Percentiles rank a stretch among this genome's conserved stretches.
Conservation (phyloP, 1,140 invertebrate genomes). For the Cotesia vestalis region DNA sequence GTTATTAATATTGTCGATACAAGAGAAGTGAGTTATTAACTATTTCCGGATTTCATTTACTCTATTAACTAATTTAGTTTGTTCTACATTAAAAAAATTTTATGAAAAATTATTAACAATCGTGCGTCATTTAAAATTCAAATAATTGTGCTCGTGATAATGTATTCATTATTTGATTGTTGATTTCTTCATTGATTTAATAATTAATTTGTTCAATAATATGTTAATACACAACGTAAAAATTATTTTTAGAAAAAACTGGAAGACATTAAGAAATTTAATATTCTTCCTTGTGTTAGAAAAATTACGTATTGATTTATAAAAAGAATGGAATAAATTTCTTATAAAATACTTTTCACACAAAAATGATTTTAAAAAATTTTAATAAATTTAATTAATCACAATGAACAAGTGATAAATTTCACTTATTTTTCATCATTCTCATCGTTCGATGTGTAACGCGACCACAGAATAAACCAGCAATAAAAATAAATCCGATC, state of each 20-base stretch:
- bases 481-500: constrained; percentile 81
- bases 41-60: not conserved
- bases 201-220: not conserved
- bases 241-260: not conserved
- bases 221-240: not conserved
- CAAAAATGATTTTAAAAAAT: too few species aligned
- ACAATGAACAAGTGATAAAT: too few species aligned
- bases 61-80: not conserved
- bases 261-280: constrained; percentile 15
- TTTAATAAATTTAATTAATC: too few species aligned
- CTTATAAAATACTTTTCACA: not conserved
- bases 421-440: constrained; percentile 76
- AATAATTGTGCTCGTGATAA: too few species aligned
- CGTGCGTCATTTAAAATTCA: too few species aligned
- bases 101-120: not conserved
- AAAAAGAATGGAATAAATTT: not conserved
- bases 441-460: constrained; percentile 75
- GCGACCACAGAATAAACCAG: constrained; percentile 83
- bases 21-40: not conserved
- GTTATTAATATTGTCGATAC: not conserved
- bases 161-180: too few species aligned
- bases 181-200: too few species aligned
- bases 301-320: not conserved
- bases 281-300: not conserved
- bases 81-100: not conserved